Conservation (phyloP, 2,797 vertebrate genomes). For the Typhlichthys subterraneus region DNA sequence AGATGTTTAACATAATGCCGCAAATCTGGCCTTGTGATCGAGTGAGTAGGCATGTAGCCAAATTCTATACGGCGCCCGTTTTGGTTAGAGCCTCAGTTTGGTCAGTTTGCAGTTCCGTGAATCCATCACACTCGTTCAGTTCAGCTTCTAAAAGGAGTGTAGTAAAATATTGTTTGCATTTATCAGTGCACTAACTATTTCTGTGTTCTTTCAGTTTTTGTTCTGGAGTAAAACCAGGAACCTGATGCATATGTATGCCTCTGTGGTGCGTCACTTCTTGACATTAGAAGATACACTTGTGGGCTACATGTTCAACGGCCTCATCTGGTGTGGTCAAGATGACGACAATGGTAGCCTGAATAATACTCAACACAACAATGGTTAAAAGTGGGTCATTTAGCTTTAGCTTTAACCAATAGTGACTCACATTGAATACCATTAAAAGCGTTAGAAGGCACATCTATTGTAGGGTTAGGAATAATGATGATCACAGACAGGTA, state of each 20-base stretch:
- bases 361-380: background rate
- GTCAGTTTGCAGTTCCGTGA: too few relatives aligned
- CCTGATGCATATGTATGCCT: slow-evolving; percentile 71
- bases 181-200: background rate
- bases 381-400: too few relatives aligned
- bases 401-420: too few relatives aligned
- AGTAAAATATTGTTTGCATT: too few relatives aligned
- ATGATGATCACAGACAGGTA: too few relatives aligned
- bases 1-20: slow-evolving; percentile 59
- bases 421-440: too few relatives aligned
- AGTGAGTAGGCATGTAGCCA: slow-evolving; percentile 43
- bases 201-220: slow-evolving; percentile 62
- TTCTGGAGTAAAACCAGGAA: slow-evolving; percentile 82
- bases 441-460: too few relatives aligned
- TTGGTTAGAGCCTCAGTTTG: too few relatives aligned
- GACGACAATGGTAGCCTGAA: slow-evolving; percentile 54
- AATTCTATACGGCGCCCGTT: too few relatives aligned
- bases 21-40: slow-evolving; percentile 65
- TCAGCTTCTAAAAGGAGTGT: too few relatives aligned
- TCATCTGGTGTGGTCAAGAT: slow-evolving; percentile 77
- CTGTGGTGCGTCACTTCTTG: slow-evolving; percentile 65
- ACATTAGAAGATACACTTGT: slow-evolving; percentile 80
- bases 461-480: too few relatives aligned
- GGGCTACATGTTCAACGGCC: slow-evolving; percentile 82
- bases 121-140: too few relatives aligned